Percentiles rank a stretch among this genome's conserved stretches.
These are phyloP conservation scores for Rhagophthalmus giganteus DNA, from an alignment of 2,888 invertebrate genomes.

Conservation along the genomic window DNA sequence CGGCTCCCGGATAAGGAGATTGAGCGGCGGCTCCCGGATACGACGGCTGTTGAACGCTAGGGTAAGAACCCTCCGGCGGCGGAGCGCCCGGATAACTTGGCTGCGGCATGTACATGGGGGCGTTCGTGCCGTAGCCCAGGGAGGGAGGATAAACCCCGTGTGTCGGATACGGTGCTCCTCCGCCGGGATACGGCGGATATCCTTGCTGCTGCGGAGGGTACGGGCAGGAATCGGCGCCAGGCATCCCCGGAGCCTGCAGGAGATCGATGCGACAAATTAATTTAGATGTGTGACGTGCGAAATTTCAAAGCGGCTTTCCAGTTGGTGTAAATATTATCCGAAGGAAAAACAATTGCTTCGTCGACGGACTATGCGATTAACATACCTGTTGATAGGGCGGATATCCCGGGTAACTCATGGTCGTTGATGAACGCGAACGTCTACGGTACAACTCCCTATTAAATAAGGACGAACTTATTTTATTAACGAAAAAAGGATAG, in stretches of 20 bases:
- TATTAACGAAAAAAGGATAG: too few species aligned
- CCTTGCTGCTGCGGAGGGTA: slow-evolving; percentile 43
- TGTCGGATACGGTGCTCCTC: slow-evolving; percentile 43
- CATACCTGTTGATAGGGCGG: slow-evolving; percentile 48
- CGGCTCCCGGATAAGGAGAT: slow-evolving; percentile 12
- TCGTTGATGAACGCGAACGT: too few species aligned
- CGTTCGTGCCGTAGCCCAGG: slow-evolving; percentile 57
- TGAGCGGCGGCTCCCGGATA: slow-evolving; percentile 35
- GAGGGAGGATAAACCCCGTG: slow-evolving; percentile 50
- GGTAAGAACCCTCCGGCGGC: slow-evolving; percentile 45
- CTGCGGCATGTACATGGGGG: slow-evolving; percentile 58
- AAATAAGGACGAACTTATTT: not conserved
- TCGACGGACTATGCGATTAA: too few species aligned
- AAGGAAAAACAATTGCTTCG: too few species aligned
- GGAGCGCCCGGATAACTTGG: slow-evolving; percentile 45
- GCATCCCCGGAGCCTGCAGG: slow-evolving; percentile 37
- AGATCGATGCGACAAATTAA: slow-evolving; percentile 25
- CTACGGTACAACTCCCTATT: too few species aligned
- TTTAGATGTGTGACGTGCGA: too few species aligned
- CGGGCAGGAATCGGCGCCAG: slow-evolving; percentile 25
- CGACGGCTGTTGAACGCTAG: slow-evolving; percentile 19
- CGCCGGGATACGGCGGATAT: slow-evolving; percentile 53
- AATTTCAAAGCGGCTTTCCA: too few species aligned
- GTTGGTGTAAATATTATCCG: too few species aligned
- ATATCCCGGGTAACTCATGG: slow-evolving; percentile 51